Percentiles rank a stretch among this genome's conserved stretches.
Conservation (phyloP, 2,113 vertebrate genomes). For the Naja naja region DNA sequence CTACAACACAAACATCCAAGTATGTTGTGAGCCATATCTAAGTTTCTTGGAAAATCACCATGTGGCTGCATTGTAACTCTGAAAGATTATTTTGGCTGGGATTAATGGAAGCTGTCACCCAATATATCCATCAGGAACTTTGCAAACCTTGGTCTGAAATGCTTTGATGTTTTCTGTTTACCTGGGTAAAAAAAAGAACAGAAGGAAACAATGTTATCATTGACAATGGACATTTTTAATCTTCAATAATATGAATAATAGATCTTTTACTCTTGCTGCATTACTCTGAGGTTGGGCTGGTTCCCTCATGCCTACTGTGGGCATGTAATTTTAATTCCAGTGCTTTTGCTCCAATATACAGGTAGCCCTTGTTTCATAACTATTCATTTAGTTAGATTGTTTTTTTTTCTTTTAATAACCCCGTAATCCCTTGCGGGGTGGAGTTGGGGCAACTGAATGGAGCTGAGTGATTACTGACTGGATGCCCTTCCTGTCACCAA, state of each 20-base stretch:
- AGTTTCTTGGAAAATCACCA: neutral
- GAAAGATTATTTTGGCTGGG: neutral
- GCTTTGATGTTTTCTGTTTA: neutral
- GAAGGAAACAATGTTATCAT: neutral
- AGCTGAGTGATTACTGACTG: too few species aligned
- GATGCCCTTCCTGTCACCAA: too few species aligned
- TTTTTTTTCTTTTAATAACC: too few species aligned
- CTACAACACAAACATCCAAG: neutral
- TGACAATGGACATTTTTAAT: neutral
- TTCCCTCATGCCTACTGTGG: neutral
- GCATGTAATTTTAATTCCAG: neutral
- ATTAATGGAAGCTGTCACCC: neutral
- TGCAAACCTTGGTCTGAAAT: neutral
- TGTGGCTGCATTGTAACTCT: neutral
- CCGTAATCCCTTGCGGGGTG: too few species aligned
- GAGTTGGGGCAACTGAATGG: too few species aligned
- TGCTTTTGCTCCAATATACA: neutral
- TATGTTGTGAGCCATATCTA: too few species aligned
- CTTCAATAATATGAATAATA: neutral
- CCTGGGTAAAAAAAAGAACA: neutral
- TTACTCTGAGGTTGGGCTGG: neutral
- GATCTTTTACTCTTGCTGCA: neutral
- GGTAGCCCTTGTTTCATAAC: too few species aligned
- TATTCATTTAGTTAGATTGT: too few species aligned
- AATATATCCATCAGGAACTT: neutral